phyloP scores from a whole-genome alignment of 2,797 vertebrate species.

The Silurus aristotelis region DNA sequence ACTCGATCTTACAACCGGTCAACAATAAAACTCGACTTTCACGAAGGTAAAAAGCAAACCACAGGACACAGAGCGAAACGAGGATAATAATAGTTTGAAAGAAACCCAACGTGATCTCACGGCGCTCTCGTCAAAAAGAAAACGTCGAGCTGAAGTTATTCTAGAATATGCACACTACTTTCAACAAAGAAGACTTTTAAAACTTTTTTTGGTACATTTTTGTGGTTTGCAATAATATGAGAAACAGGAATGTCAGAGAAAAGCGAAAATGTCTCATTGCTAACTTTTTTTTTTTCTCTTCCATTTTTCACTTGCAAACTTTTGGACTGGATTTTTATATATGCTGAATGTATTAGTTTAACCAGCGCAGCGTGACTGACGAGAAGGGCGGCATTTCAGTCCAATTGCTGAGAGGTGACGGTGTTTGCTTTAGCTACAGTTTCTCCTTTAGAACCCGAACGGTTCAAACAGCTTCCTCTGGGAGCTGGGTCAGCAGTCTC shows the following conservation, averaged over 20 bases:
- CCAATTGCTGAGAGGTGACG: slow-evolving; percentile 36
- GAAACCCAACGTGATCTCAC: background rate
- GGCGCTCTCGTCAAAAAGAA: background rate
- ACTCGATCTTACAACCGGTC: background rate
- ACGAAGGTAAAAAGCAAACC: background rate
- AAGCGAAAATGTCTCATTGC: background rate
- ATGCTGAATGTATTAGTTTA: slow-evolving; percentile 18
- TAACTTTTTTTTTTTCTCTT: background rate
- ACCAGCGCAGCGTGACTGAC: slow-evolving; percentile 26
- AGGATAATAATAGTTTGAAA: background rate
- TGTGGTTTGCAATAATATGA: background rate
- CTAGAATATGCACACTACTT: background rate
- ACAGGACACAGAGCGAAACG: too few relatives aligned
- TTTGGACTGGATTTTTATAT: slow-evolving; percentile 8
- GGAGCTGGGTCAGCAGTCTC: slow-evolving; percentile 73
- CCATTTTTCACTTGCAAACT: slow-evolving; percentile 8
- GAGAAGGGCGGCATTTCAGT: slow-evolving; percentile 5
- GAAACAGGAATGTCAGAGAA: slow-evolving; percentile 9
- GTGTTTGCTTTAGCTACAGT: slow-evolving; percentile 78
- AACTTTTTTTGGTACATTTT: background rate
- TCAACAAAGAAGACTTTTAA: background rate
- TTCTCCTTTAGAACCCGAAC: slow-evolving; percentile 65
- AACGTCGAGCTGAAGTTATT: background rate
- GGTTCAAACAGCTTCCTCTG: slow-evolving; percentile 69
- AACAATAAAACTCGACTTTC: background rate